phyloP scores from a whole-genome alignment of 1,140 invertebrate species.

The Eriocheir sinensis region DNA sequence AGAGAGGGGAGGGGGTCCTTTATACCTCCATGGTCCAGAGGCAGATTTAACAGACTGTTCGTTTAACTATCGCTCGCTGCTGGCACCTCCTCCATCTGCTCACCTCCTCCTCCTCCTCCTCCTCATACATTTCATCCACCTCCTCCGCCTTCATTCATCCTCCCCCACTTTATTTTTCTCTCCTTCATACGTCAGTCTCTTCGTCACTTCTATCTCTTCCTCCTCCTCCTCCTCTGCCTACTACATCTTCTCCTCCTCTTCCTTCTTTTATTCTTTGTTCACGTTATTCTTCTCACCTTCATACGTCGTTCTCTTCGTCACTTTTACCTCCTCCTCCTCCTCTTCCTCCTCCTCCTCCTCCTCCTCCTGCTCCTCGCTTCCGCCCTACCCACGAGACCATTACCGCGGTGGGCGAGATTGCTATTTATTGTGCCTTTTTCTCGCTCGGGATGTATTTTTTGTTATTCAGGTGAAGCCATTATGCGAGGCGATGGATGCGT shows the following conservation, averaged over 20 bases:
- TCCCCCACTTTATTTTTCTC: not conserved
- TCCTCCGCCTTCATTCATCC: not conserved
- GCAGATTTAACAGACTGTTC: constrained; percentile 23
- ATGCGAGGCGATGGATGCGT: constrained; percentile 71
- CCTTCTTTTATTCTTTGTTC: not conserved
- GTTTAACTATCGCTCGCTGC: not conserved
- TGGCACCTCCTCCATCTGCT: not conserved
- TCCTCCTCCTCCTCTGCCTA: constrained; percentile 35
- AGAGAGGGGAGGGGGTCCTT: too few relatives aligned
- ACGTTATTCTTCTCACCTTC: not conserved
- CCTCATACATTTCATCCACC: not conserved
- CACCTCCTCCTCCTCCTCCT: not conserved
- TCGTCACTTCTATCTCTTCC: not conserved
- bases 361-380: not conserved
- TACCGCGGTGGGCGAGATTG: constrained; percentile 72
- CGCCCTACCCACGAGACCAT: constrained; percentile 50
- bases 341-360: not conserved
- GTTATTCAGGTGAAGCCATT: constrained; percentile 73
- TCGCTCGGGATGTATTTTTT: constrained; percentile 70
- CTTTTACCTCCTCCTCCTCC: not conserved
- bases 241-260: not conserved
- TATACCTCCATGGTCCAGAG: too few relatives aligned
- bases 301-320: not conserved
- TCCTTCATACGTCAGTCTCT: not conserved
- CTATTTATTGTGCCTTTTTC: constrained; percentile 76